Base-by-base conservation (phyloP, 1,140 invertebrate species). In the Zaprionus camerounensis region DNA sequence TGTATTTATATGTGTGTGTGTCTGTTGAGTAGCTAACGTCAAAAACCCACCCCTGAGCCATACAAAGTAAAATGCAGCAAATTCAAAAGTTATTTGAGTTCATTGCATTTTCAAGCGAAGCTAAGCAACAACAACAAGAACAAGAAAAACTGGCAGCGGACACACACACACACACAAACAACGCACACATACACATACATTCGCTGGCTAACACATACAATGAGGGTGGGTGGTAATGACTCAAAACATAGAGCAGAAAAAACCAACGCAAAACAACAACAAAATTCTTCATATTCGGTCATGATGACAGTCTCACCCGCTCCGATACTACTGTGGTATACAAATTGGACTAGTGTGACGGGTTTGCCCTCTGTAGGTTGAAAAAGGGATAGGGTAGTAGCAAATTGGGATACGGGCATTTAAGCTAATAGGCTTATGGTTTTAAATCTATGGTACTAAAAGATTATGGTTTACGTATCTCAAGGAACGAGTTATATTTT, bases 71-170 rank as follows among this genome's bases (percentile, higher is more conserved):
- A 90, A 90, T 90, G 85, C 85, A 90, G 85, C 79, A 90, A 90
- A 90, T 90, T 90, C 85, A 90, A 90, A 91, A 91, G 86, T 91
- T 91, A 91, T 91, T 91, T 87, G 88, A 91, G 88, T 91, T 91
- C 88, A 91, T 91, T 91, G 88, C 88, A 91, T 91, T 91, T 91
- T 87, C 87, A 84, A 91, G 78, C 81, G 73, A 88, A 81, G 72
- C 81, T 84, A 84, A 84, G 78, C 82, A 91, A 82, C 71, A 86
- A 76, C 66, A 71, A 56, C 57, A 24, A 55, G 44, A 55, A 58
- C 53, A 38, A 79, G 61, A 71, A 66, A 73, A 69, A 76, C 61
- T 61, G 68, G 55, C 46, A 70, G 65, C 68, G 56, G 49, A 34
- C 64, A 66, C 72, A 66, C 26, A 66, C 51, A 62, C 26, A 71